A percentile compares a stretch with the other conserved stretches of the same genome.
Evolutionary conservation across 1,140 invertebrate genomes (phyloP).

Genomic region (Metopolophium dirhodum): DNA sequence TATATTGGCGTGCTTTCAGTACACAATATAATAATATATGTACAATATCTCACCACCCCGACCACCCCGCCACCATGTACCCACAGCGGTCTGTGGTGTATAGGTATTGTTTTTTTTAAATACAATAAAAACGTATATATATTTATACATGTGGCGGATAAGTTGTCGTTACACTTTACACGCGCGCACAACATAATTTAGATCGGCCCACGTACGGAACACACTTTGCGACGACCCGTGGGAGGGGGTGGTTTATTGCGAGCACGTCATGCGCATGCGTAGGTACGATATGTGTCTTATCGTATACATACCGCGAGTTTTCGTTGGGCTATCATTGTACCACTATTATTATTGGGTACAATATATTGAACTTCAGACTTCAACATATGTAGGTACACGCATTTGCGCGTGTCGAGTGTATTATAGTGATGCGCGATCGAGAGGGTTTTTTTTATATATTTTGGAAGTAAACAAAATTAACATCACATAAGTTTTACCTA

Average conservation of each 20-base stretch:
- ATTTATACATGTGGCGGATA: not conserved
- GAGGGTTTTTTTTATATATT: not conserved
- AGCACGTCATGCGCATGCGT: not conserved
- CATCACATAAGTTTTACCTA: no score
- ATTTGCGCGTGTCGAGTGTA: not conserved
- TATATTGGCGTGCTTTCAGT: constrained; percentile 18
- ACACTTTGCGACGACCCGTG: not conserved
- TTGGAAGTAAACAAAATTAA: not conserved
- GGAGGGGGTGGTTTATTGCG: not conserved
- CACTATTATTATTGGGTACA: no score
- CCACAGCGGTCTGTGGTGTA: not conserved
- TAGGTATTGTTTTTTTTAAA: not conserved
- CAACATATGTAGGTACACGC: no score
- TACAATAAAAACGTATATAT: not conserved
- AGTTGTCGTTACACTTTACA: not conserved
- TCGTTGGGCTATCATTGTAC: not conserved
- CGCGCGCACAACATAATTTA: not conserved
- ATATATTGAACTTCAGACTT: not conserved
- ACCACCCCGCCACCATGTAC: not conserved
- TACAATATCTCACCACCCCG: constrained; percentile 30
- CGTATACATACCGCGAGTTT: not conserved
- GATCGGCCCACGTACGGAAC: not conserved
- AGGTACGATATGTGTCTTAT: not conserved
- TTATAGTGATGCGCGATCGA: not conserved
- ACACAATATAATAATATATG: not conserved